Evolutionary conservation across 2,888 invertebrate genomes (phyloP), one percentile per base, ranked within the genome.

Genomic region (Leptothorax acervorum): DNA sequence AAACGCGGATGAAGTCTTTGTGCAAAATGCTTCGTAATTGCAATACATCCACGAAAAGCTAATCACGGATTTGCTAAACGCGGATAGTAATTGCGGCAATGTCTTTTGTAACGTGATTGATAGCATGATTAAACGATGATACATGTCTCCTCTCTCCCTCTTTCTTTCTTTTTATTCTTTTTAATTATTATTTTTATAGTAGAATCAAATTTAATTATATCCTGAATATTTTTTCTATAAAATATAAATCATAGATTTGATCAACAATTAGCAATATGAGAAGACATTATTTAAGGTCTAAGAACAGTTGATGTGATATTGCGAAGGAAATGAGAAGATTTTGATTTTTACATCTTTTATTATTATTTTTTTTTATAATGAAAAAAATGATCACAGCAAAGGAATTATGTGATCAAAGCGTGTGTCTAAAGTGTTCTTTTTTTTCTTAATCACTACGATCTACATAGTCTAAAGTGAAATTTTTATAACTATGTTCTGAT

Each of bases 21-120:
- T 31, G 28, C 57, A 57, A 57, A 57, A 11, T 57, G 18, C 9
- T 11, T 28, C 55, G 9, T 55, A 35, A 35, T 70, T 70, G 31
- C 68, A 18, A 66, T 42, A 18, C 48, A 11, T 4, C 31, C 2
- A 51, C 18, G 51, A 70, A 51, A 51, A 70, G 35, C 18, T 51
- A 70, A 53, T 53, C n/a, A n/a, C 12, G n/a, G 11, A 48, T 53
- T 70, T 48, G 31, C 35, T 51, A 45, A 51, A 45, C 18, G 51
- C 31, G 9, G 9, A 53, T 70, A 12, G 6, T 70, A 51, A 68
- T 35, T 18, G 31, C 28, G 23, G 11, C 5, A 48, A 31, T 31
- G 31, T 51, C 51, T 70, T 70, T 70, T n/a, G n/a, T 70, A 73
- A 28, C 11, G 28, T 28, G 28, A 42, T 73, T 23, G 11, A 73